Conservation (phyloP, 2,113 vertebrate genomes). For the Apaloderma vittatum region DNA sequence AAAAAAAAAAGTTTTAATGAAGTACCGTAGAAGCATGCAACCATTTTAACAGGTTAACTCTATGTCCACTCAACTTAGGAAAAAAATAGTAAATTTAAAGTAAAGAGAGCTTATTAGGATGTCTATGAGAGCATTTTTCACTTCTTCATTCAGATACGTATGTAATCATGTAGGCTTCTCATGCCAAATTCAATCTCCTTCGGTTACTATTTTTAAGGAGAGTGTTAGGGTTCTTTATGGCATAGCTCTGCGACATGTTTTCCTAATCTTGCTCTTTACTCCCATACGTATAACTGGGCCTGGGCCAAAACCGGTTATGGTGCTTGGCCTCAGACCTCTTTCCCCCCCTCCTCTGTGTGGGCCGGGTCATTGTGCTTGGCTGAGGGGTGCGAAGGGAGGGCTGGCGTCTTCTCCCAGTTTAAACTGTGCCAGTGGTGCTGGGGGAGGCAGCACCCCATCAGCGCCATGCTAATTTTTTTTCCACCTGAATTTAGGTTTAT, state of each 20-base stretch:
- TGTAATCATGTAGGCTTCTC: background rate
- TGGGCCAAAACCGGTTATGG: background rate
- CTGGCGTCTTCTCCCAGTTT: background rate
- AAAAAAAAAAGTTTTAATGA: background rate
- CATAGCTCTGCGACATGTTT: constrained; percentile 6
- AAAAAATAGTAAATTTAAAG: background rate
- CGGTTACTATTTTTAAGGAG: background rate
- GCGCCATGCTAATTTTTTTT: background rate
- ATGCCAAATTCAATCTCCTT: background rate
- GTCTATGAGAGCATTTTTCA: background rate
- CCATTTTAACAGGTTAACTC: background rate
- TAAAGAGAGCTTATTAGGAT: background rate
- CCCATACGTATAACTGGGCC: background rate
- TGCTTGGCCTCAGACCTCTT: background rate
- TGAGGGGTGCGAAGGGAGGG: background rate
- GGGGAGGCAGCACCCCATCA: background rate
- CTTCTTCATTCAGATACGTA: background rate
- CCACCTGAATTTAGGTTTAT: background rate
- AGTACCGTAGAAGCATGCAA: background rate
- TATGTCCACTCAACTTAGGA: background rate
- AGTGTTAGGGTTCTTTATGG: background rate
- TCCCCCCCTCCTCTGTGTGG: background rate
- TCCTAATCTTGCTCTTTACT: constrained; percentile 15
- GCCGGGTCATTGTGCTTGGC: constrained; percentile 18
- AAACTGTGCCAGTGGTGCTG: background rate